Evolutionary conservation across 2,113 vertebrate species (phyloP).

Genomic region (Thomomys bottae): DNA sequence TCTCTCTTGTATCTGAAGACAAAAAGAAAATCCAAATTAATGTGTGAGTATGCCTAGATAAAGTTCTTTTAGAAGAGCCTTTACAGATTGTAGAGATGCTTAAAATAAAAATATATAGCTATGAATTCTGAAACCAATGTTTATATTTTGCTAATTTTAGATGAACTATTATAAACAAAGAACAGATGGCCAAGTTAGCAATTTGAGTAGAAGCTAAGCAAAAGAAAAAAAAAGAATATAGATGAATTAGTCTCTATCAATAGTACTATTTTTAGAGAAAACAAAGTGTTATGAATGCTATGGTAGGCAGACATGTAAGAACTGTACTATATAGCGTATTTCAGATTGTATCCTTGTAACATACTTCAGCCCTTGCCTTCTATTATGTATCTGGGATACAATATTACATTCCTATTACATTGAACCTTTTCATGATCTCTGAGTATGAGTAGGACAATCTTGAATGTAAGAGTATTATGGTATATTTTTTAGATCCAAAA

Average conservation of each 20-base stretch:
- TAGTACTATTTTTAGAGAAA: background rate
- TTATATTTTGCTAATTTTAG: background rate
- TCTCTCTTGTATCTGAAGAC: no score
- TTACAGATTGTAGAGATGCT: no score
- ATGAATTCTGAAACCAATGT: background rate
- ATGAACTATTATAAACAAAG: background rate
- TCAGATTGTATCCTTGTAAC: background rate
- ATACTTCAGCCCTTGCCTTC: background rate
- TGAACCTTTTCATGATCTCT: background rate
- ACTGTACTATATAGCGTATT: background rate
- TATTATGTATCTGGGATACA: background rate
- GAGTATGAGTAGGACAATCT: background rate
- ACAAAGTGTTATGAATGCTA: background rate
- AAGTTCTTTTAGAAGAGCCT: no score
- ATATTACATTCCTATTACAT: background rate
- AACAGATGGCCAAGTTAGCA: background rate
- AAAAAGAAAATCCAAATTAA: no score
- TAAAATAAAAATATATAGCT: background rate
- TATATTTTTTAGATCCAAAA: background rate
- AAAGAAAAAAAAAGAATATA: background rate
- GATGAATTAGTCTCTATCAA: background rate
- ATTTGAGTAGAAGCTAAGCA: background rate
- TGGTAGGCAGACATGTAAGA: constrained; percentile 17
- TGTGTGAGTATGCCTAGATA: no score
- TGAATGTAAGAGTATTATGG: background rate